Base-by-base conservation (phyloP, 2,797 vertebrate genomes). In the Echiichthys vipera region DNA sequence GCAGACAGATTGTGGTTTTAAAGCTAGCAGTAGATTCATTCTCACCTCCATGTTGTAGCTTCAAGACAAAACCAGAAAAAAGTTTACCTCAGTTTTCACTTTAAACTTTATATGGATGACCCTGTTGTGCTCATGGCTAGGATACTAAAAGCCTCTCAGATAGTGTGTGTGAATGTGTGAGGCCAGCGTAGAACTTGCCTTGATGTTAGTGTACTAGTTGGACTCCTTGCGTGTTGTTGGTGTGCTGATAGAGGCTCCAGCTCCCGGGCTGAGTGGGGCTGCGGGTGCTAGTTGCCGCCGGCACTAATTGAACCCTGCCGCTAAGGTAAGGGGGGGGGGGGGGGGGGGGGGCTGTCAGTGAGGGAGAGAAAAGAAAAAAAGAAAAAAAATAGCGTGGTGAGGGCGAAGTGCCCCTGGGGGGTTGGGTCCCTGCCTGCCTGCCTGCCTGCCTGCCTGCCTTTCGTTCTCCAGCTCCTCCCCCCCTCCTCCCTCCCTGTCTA, bases 221-320 rank as follows among this genome's bases (percentile, higher is more conserved):
- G 88, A 85, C 67, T 91, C 84, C 81, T 87, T 88, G 90, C 81
- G 86, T 90, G 88, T 81, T 87, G 89, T 90, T 89, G 84, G 74
- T 89, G 77, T 87, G 89, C 83, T 86, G 90, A 92, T 92, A 67
- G 89, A 88, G 86, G 88, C 83, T 85, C 66, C 84, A 78, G 82
- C 90, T 90, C 89, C 85, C 56, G 66, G 88, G 87, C 90, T 89
- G 88, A 89, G 90, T 74, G 71, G 86, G 92, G 85, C 91, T 91
- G 85, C 75, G 90, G 90, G 91, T 90, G 91, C 88, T 89, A 86
- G 89, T 89, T 46, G 90, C 94, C 92, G 83, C 88, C 83, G 86
- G 93, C 83, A 89, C 91, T 95, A 95, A 95, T 95, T 95, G 94
- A 95, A 94, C 93, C 90, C 93, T 93, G 92, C 91, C 92, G 88